Conservation (phyloP, 2,113 vertebrate species). For the Pachycephala philippinensis region DNA sequence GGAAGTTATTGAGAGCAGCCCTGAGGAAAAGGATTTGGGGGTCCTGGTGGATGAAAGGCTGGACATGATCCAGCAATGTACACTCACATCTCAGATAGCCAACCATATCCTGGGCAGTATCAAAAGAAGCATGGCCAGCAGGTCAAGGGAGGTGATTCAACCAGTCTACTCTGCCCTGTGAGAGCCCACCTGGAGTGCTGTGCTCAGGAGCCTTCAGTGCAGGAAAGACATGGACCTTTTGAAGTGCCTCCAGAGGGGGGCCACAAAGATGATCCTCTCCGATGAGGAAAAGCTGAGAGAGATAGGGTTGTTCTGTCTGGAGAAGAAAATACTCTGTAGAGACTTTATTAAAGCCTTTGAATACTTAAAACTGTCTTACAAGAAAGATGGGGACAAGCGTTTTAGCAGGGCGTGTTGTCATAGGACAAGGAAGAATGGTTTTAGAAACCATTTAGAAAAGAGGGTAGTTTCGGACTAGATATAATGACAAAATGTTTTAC, state of each 20-base stretch:
- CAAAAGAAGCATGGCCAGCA: not conserved
- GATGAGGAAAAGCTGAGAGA: not conserved
- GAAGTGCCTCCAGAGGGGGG: fast-evolving
- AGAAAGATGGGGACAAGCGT: not conserved
- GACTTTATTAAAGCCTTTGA: not conserved
- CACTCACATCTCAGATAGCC: not conserved
- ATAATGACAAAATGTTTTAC: not conserved
- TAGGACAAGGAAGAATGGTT: not conserved
- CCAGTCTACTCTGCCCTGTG: fast-evolving
- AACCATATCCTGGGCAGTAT: not conserved
- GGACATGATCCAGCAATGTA: not conserved
- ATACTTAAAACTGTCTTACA: not conserved
- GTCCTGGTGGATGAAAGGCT: not conserved
- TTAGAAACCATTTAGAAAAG: not conserved
- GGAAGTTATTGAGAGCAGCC: not conserved
- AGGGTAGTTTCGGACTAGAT: not conserved
- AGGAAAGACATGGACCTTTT: not conserved
- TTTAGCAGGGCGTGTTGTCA: not conserved
- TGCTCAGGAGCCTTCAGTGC: not conserved
- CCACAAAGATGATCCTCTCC: not conserved
- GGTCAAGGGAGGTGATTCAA: not conserved
- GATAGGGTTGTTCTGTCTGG: not conserved
- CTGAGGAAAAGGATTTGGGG: not conserved
- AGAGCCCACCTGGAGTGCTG: not conserved
- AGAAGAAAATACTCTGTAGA: not conserved